These are phyloP conservation scores for Trialeurodes vaporariorum DNA, from an alignment of 1,140 invertebrate genomes.

Conservation along the genomic window DNA sequence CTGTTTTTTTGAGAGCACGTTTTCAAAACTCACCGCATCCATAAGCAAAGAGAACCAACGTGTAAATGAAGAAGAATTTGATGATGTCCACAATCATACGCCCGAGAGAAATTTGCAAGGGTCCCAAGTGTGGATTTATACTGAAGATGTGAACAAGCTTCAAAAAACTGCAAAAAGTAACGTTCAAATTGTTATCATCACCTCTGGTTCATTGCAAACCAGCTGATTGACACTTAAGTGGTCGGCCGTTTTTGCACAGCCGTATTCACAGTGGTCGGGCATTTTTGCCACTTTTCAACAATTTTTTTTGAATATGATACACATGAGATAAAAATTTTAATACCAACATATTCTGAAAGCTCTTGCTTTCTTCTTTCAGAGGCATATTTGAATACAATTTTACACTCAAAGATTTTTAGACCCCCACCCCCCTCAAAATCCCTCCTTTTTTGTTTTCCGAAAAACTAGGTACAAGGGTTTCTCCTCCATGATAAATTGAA, in stretches of 20 bases:
- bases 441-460: too few species aligned
- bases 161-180: slow-evolving; percentile 49
- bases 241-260: neutral
- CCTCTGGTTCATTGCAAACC: slow-evolving; percentile 4
- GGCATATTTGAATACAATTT: neutral
- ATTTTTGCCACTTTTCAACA: too few species aligned
- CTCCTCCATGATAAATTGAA: too few species aligned
- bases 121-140: slow-evolving; percentile 86
- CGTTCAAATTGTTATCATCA: too few species aligned
- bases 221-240: too few species aligned
- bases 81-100: slow-evolving; percentile 88
- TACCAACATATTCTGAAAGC: too few species aligned
- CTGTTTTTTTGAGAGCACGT: too few species aligned
- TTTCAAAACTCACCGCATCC: slow-evolving; percentile 54
- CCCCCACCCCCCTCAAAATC: too few species aligned
- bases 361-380: too few species aligned
- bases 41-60: slow-evolving; percentile 77
- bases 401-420: neutral
- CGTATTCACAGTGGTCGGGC: neutral
- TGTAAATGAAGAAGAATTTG: slow-evolving; percentile 89
- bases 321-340: too few species aligned
- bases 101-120: slow-evolving; percentile 75
- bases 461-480: too few species aligned
- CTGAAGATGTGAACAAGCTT: slow-evolving; percentile 94
- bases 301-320: too few species aligned